phyloP scores from a whole-genome alignment of 2,888 invertebrate species.

The Limulus polyphemus region DNA sequence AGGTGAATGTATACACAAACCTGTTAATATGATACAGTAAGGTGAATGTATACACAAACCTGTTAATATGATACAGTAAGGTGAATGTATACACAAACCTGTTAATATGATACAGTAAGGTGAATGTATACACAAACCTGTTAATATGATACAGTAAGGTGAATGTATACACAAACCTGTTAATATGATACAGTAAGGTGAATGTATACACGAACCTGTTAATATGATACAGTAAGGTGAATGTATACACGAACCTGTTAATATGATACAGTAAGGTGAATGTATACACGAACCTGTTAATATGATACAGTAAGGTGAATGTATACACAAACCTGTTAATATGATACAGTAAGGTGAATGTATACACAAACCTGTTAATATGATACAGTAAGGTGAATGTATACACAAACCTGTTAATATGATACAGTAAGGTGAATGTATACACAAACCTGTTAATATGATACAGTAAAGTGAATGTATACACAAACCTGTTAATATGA shows the following conservation, averaged over 20 bases:
- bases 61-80: no score
- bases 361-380: no score
- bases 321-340: conserved; percentile 48
- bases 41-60: conserved; percentile 56
- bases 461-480: no score
- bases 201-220: conserved; percentile 44
- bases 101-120: conserved; percentile 80
- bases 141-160: no score
- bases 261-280: conserved; percentile 77
- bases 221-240: no score
- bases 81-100: conserved; percentile 41
- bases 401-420: conserved; percentile 52
- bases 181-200: conserved; percentile 78
- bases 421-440: conserved; percentile 82
- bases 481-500: conserved; percentile 55
- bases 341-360: conserved; percentile 84
- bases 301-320: no score
- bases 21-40: conserved; percentile 75
- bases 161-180: conserved; percentile 45
- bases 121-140: conserved; percentile 47
- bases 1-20: conserved; percentile 34
- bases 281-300: conserved; percentile 39
- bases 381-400: no score
- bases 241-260: conserved; percentile 48
- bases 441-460: no score